phyloP scores from a whole-genome alignment of 1,140 invertebrate species.

The Cydia strobilella region DNA sequence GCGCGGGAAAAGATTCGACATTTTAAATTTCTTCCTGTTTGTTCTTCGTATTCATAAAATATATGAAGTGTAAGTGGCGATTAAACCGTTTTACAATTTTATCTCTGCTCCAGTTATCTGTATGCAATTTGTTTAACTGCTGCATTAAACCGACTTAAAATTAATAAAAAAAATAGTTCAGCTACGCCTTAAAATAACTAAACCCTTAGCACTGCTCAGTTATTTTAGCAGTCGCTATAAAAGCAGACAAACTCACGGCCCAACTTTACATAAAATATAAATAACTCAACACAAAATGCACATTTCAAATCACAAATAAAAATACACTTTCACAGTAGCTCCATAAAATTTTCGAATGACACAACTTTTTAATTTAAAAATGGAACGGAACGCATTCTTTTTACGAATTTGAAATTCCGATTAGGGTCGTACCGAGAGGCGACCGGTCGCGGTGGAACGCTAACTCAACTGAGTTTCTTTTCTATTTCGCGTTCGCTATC shows the following conservation, averaged over 20 bases:
- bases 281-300: conserved; percentile 63
- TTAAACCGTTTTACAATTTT: too few relatives aligned
- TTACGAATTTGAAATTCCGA: conserved; percentile 8
- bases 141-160: not conserved
- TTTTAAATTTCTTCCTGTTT: too few relatives aligned
- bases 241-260: conserved; percentile 58
- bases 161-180: conserved; percentile 21
- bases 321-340: conserved; percentile 37
- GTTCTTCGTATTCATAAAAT: too few relatives aligned
- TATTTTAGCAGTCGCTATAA: conserved; percentile 68
- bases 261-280: conserved; percentile 44
- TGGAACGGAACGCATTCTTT: conserved; percentile 30
- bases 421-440: conserved; percentile 28
- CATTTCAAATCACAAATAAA: conserved; percentile 46
- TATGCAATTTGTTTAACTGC: not conserved
- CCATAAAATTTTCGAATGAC: conserved; percentile 27
- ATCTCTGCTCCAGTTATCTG: too few relatives aligned
- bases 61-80: too few relatives aligned
- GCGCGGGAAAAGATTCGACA: too few relatives aligned
- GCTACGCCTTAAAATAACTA: conserved; percentile 54
- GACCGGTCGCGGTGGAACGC: conserved; percentile 19
- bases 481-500: conserved; percentile 32
- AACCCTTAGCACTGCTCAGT: conserved; percentile 64
- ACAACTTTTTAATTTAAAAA: conserved; percentile 28
- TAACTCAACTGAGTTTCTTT: conserved; percentile 26